phyloP scores from a whole-genome alignment of 2,113 vertebrate species.

The Plecturocebus donacophilus region DNA sequence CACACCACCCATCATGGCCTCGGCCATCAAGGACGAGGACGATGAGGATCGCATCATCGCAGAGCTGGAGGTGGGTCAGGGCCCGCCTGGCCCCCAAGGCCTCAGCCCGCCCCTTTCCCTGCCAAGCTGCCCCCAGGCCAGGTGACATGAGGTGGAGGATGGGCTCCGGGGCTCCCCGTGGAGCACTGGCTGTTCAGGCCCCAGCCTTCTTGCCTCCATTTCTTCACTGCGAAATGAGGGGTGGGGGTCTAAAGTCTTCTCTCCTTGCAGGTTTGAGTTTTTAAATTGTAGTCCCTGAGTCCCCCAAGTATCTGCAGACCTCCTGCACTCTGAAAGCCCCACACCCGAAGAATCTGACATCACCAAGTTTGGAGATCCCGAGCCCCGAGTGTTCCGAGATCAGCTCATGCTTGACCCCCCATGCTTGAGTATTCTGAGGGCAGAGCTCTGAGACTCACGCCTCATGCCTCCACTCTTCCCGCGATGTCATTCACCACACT shows the following conservation, averaged over 20 bases:
- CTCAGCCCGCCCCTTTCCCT: neutral
- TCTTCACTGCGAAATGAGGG: neutral
- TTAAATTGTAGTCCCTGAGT: neutral
- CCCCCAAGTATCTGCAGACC: neutral
- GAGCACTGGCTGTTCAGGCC: neutral
- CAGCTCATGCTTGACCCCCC: neutral
- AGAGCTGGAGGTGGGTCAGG: slow-evolving; percentile 91
- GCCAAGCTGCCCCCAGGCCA: neutral
- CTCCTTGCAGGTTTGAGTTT: neutral
- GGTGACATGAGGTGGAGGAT: neutral
- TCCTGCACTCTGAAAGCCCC: neutral
- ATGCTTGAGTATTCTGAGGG: neutral
- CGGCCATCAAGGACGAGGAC: slow-evolving; percentile 90
- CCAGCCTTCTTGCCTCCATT: neutral
- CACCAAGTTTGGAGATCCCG: neutral
- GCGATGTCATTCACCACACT: no score
- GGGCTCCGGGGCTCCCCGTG: neutral
- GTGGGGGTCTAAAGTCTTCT: neutral
- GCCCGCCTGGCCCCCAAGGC: rapidly evolving
- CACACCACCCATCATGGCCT: slow-evolving; percentile 93
- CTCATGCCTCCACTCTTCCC: neutral
- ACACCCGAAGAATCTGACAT: neutral
- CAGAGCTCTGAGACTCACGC: neutral
- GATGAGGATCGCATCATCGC: slow-evolving; percentile 93
- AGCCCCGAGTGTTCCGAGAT: neutral